Evolutionary conservation across 2,797 vertebrate species (phyloP).

Genomic region (Bovichtus variegatus): DNA sequence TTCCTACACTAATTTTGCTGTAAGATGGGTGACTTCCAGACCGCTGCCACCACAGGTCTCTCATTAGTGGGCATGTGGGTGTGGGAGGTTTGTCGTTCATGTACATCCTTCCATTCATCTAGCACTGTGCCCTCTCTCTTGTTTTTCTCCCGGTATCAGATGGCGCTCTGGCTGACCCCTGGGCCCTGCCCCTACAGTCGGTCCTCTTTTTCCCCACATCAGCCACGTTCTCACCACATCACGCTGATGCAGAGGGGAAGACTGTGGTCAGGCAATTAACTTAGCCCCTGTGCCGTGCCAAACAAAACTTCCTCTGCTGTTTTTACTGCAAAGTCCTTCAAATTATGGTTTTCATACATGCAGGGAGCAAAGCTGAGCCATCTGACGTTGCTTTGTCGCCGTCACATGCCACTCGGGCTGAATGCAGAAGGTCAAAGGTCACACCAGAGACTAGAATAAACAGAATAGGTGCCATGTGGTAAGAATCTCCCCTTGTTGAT

Average conservation of each 20-base stretch:
- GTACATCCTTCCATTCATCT: slow-evolving; percentile 59
- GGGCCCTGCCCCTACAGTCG: slow-evolving; percentile 64
- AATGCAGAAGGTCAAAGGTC: slow-evolving; percentile 54
- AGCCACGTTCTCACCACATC: slow-evolving; percentile 78
- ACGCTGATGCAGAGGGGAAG: slow-evolving; percentile 82
- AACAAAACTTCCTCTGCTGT: slow-evolving; percentile 87
- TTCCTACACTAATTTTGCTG: slow-evolving; percentile 71
- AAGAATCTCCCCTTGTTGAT: slow-evolving; percentile 49
- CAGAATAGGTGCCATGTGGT: slow-evolving; percentile 49
- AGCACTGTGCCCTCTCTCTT: slow-evolving; percentile 51
- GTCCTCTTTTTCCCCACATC: slow-evolving; percentile 63
- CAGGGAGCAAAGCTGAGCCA: slow-evolving; percentile 59
- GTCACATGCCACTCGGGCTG: slow-evolving; percentile 58
- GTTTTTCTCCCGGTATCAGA: slow-evolving; percentile 68
- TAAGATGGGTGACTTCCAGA: slow-evolving; percentile 69
- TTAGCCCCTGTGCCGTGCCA: slow-evolving; percentile 78
- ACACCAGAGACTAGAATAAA: slow-evolving; percentile 46
- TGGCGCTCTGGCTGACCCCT: slow-evolving; percentile 70
- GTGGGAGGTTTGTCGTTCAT: slow-evolving; percentile 59
- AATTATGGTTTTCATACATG: slow-evolving; percentile 83
- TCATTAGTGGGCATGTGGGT: slow-evolving; percentile 73
- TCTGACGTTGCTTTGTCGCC: slow-evolving; percentile 74
- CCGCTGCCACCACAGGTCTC: slow-evolving; percentile 66
- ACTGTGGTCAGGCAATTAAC: slow-evolving; percentile 86
- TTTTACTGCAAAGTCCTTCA: slow-evolving; percentile 83